Conservation (phyloP, 2,797 vertebrate species). For the Avahi laniger region DNA sequence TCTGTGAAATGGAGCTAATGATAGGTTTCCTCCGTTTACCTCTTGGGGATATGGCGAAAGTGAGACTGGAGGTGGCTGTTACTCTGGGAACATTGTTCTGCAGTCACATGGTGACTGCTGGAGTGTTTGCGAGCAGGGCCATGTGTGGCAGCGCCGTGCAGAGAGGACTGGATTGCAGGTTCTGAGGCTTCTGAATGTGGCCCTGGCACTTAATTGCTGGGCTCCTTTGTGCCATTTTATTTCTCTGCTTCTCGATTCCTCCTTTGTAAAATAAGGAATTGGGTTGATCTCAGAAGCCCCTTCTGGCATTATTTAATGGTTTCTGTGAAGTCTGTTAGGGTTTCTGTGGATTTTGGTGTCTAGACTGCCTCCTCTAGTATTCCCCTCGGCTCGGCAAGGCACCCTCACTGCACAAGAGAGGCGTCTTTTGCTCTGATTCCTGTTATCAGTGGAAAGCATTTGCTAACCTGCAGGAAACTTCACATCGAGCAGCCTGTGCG, state of each 20-base stretch:
- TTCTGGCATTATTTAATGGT: neutral
- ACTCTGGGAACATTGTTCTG: neutral
- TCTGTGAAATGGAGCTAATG: neutral
- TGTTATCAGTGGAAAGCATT: neutral
- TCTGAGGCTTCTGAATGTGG: neutral
- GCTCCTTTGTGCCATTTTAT: neutral
- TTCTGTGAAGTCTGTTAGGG: neutral
- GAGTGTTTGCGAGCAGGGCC: neutral
- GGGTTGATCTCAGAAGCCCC: neutral
- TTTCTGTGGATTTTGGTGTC: neutral
- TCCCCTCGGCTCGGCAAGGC: too few relatives aligned
- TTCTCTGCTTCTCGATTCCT: neutral
- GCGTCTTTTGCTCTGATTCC: neutral
- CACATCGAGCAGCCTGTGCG: neutral
- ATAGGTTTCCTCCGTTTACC: neutral
- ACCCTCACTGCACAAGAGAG: neutral
- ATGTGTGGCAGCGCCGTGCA: rapidly evolving
- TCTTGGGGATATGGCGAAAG: neutral
- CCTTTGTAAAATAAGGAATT: neutral
- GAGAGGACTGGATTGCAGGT: neutral
- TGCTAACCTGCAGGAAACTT: neutral
- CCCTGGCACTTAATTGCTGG: neutral
- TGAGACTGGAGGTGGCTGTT: neutral
- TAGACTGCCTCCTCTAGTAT: too few relatives aligned
- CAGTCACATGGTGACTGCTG: neutral